These are phyloP conservation scores for Drosophila yakuba DNA, from an alignment of 1,140 invertebrate species.

Conservation along the genomic window DNA sequence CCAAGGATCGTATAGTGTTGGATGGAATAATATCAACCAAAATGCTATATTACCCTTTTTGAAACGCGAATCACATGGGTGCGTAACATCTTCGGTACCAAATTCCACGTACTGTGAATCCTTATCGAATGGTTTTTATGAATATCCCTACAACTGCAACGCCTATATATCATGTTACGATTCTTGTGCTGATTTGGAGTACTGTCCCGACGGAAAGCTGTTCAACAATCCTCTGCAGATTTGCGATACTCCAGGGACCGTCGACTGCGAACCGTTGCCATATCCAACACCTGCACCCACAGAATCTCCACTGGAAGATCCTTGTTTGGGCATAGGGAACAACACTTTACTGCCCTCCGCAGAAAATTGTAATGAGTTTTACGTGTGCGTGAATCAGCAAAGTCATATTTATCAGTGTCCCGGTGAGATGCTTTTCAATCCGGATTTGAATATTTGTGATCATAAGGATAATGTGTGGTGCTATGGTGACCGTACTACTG, in stretches of 20 bases:
- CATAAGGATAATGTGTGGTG: conserved; percentile 38
- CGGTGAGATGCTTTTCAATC: conserved; percentile 41
- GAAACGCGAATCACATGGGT: not conserved
- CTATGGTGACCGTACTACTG: conserved; percentile 22
- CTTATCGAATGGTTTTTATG: conserved; percentile 32
- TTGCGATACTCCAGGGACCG: conserved; percentile 64
- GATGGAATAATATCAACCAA: not conserved
- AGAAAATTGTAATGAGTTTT: conserved; percentile 44
- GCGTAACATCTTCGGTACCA: not conserved
- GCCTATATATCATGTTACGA: conserved; percentile 55
- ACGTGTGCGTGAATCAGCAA: conserved; percentile 32
- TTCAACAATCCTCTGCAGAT: conserved; percentile 48
- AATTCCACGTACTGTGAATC: conserved; percentile 17
- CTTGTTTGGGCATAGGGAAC: conserved; percentile 21
- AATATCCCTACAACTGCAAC: conserved; percentile 56
- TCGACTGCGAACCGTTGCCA: conserved; percentile 26
- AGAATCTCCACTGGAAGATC: not conserved
- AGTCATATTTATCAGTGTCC: conserved; percentile 32
- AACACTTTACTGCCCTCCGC: conserved; percentile 31
- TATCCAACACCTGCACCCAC: conserved; percentile 10
- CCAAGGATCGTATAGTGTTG: not conserved
- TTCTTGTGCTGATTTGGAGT: conserved; percentile 30
- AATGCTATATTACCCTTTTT: not conserved
- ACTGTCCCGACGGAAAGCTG: conserved; percentile 43
- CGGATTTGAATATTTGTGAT: conserved; percentile 45